These are phyloP conservation scores for Macroramphosus scolopax DNA, from an alignment of 2,797 vertebrate genomes.

Conservation along the genomic window DNA sequence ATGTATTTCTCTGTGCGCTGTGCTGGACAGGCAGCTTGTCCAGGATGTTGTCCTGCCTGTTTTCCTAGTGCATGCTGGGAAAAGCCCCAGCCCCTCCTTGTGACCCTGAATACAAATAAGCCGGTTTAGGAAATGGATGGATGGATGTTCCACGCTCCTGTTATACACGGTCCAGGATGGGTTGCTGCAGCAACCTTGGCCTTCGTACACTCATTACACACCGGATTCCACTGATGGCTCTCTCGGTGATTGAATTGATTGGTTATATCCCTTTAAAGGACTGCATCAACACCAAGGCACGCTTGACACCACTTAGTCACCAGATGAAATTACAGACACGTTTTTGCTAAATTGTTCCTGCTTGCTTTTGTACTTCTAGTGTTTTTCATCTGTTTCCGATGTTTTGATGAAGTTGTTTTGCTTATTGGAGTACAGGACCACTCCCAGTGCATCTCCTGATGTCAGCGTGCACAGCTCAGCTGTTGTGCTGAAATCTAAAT, in stretches of 20 bases:
- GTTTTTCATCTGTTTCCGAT: too few species aligned
- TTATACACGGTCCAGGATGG: constrained; percentile 30
- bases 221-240: constrained; percentile 33
- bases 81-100: not conserved
- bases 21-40: constrained; percentile 1
- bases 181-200: constrained; percentile 48
- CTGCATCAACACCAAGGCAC: constrained; percentile 16
- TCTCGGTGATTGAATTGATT: constrained; percentile 39
- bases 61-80: constrained; percentile 24
- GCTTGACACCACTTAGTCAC: constrained; percentile 16
- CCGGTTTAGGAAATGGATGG: constrained; percentile 33
- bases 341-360: not conserved
- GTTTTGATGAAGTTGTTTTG: too few species aligned
- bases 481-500: constrained; percentile 22
- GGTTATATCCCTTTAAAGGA: constrained; percentile 24
- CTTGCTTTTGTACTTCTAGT: too few species aligned
- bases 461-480: constrained; percentile 6
- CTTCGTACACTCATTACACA: constrained; percentile 37
- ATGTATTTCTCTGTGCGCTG: not conserved
- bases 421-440: not conserved
- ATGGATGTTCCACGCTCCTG: constrained; percentile 32
- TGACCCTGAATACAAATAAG: constrained; percentile 44
- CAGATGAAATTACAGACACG: not conserved
- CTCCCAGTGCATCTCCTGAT: not conserved
- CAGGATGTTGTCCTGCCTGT: constrained; percentile 5